Evolutionary conservation across 2,113 vertebrate species (phyloP).

Genomic region (Tringa solitaria): DNA sequence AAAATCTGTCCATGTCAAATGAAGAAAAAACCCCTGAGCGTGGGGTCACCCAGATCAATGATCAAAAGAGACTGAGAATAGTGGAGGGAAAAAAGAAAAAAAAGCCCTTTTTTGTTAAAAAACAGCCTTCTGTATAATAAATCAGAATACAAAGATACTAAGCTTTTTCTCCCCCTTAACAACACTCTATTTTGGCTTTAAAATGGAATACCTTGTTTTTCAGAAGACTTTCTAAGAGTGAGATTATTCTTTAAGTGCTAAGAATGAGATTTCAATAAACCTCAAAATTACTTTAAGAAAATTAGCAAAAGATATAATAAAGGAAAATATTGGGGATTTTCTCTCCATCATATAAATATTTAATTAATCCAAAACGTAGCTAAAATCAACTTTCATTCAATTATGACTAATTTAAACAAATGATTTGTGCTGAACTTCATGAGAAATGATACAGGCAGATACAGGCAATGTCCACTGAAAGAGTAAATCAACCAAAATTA

Average conservation of each 20-base stretch:
- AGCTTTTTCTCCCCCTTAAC: background rate
- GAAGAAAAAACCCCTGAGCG: conserved; percentile 82
- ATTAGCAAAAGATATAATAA: background rate
- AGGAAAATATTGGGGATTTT: background rate
- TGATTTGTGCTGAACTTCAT: background rate
- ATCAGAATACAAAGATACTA: conserved; percentile 66
- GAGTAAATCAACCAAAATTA: background rate
- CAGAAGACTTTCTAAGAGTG: background rate
- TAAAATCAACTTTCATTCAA: background rate
- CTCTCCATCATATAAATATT: background rate
- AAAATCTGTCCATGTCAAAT: conserved; percentile 88
- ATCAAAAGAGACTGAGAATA: conserved; percentile 86
- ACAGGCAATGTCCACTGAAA: background rate
- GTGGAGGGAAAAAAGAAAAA: conserved; percentile 19
- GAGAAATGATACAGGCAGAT: background rate
- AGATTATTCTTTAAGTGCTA: background rate
- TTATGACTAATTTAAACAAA: background rate
- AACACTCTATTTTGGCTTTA: conserved; percentile 14
- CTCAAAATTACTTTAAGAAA: background rate
- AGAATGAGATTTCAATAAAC: background rate
- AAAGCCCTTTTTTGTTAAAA: conserved; percentile 50
- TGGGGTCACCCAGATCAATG: conserved; percentile 91
- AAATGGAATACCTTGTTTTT: conserved; percentile 43
- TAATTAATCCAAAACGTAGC: background rate
- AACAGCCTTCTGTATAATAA: conserved; percentile 70